These are phyloP conservation scores for Dorcus parallelipipedus DNA, from an alignment of 2,888 invertebrate species.

Conservation along the genomic window DNA sequence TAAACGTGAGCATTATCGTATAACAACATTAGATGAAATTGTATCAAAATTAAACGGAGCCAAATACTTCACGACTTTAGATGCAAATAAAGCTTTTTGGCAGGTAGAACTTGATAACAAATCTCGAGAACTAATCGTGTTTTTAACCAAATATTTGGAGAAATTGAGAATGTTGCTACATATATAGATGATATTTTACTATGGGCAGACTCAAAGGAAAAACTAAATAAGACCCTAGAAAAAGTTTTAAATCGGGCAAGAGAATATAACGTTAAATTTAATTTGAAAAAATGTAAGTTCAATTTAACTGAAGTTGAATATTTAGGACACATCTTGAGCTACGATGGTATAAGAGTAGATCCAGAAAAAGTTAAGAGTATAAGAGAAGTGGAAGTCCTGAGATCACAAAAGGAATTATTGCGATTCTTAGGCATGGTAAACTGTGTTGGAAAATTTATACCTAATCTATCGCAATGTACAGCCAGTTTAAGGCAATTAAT, in stretches of 20 bases:
- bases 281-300: too few species aligned
- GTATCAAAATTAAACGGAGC: background rate
- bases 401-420: constrained; percentile 7
- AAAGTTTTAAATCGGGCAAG: constrained; percentile 19
- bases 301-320: too few species aligned
- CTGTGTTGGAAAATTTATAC: constrained; percentile 16
- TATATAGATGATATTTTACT: constrained; percentile 33
- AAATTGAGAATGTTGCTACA: constrained; percentile 24
- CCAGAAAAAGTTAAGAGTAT: too few species aligned
- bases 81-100: background rate
- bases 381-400: constrained; percentile 2
- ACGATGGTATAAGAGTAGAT: too few species aligned
- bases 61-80: background rate
- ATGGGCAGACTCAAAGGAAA: constrained; percentile 21
- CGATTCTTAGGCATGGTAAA: constrained; percentile 19
- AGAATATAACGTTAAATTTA: constrained; percentile 20
- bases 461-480: constrained; percentile 13
- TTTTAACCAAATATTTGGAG: constrained; percentile 23
- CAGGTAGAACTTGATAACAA: constrained; percentile 1
- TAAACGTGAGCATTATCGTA: background rate
- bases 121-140: constrained; percentile 3
- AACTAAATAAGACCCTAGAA: constrained; percentile 23
- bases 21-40: background rate
- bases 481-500: constrained; percentile 1
- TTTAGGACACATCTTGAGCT: too few species aligned